Base-by-base conservation (phyloP, 1,140 invertebrate species). In the Bombus pascuorum region DNA sequence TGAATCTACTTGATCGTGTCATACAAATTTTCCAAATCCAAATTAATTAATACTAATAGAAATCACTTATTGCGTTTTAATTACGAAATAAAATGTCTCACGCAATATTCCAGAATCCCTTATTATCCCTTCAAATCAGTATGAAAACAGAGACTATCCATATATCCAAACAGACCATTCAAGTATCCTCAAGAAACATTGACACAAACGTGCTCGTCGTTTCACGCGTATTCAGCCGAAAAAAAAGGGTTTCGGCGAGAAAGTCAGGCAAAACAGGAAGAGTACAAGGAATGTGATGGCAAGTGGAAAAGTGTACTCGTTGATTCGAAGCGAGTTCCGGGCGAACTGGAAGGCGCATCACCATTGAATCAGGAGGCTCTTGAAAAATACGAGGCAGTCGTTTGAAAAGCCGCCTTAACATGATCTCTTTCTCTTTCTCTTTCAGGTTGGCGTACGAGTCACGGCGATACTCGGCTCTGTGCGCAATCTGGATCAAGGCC, bases 401-500 rank as follows among this genome's bases (percentile, higher is more conserved):
- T 71, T 81, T 39, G 70, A 79, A 87, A 77, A 89, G 79, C 82
- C 68, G 80, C 66, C 73, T 85, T 28, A 22, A 76, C 34, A 62
- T 44, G 79, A 81, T 74, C 66, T 73, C 65, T 18, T 22, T 74
- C 15, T 34, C 73, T 53, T n/a, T 34, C 44, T 32, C 39, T 73
- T 25, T 73, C 39, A 42, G 57, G 18, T 28, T 42, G 15, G n/a
- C 22, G 12, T 34, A 25, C 73, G n/a, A 53, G 73, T 39, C 37
- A 37, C 37, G 34, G 39, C 57, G 37, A 74, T 62, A 78, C 81
- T 74, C 72, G 89, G 62, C 83, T 82, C 47, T 83, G 79, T 37
- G 79, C 66, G 72, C 81, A 89, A 94, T 93, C 85, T 94, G 91
- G 93, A 93, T 94, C 93, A 94, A 94, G 93, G 92, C 92, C 83